Conservation (phyloP, 1,140 invertebrate genomes). For the Hypsibius dujardini region DNA sequence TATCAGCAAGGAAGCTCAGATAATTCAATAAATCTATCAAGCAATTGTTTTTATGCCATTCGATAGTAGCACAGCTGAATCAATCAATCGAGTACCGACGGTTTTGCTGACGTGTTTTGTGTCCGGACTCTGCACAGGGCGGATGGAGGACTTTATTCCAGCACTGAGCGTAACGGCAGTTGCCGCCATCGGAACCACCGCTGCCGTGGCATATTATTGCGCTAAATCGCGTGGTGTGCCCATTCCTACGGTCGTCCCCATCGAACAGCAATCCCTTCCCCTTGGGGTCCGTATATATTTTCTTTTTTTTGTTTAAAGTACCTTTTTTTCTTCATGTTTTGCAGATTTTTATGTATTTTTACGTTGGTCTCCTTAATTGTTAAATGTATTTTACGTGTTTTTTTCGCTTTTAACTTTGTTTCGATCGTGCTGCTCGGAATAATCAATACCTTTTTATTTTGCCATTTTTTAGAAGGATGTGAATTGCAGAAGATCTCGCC, state of each 20-base stretch:
- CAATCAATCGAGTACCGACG: no score
- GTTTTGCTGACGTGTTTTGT: no score
- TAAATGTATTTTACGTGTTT: no score
- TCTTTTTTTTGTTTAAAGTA: neutral
- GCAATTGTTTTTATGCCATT: no score
- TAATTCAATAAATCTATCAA: no score
- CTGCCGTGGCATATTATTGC: slow-evolving; percentile 13
- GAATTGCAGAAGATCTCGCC: neutral
- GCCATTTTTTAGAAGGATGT: neutral
- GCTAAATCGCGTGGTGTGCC: neutral
- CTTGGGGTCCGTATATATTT: neutral
- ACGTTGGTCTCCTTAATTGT: no score
- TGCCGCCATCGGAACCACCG: slow-evolving; percentile 1
- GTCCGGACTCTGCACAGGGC: no score
- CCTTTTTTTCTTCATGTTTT: no score
- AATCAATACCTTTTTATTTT: neutral
- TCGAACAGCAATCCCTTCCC: neutral
- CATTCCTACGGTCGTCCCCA: neutral
- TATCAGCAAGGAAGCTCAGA: no score
- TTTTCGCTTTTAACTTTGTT: no score
- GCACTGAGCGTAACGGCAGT: neutral
- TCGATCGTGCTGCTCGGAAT: neutral
- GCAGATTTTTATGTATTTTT: no score
- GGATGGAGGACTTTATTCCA: neutral
- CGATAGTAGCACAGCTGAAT: no score